These are phyloP conservation scores for Chaetorhynchus papuensis DNA, from an alignment of 2,113 vertebrate genomes.

Conservation along the genomic window DNA sequence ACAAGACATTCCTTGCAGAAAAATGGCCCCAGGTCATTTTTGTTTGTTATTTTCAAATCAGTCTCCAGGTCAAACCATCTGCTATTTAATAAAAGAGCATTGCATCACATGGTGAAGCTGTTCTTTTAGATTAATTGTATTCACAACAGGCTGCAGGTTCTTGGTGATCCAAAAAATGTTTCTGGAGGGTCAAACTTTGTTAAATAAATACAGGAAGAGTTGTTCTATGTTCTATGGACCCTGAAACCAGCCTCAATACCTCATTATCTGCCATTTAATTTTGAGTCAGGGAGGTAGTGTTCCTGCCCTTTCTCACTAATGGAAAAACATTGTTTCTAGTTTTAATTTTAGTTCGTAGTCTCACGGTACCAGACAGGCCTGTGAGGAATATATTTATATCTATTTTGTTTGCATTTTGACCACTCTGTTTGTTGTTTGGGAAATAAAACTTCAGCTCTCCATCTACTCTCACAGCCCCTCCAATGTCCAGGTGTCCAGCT, in stretches of 20 bases:
- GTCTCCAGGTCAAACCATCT: not conserved
- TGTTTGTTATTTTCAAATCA: not conserved
- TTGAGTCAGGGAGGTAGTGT: not conserved
- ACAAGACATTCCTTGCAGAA: not conserved
- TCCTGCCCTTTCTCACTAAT: not conserved
- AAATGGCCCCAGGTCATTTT: not conserved
- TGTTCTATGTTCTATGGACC: not conserved
- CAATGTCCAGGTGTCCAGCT: not conserved
- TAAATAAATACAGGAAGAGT: not conserved
- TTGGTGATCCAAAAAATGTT: not conserved
- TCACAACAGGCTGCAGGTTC: not conserved
- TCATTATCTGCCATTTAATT: not conserved
- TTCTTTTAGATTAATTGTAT: not conserved
- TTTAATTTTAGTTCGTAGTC: not conserved
- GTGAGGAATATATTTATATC: not conserved
- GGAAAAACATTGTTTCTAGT: not conserved
- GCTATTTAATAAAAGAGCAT: not conserved
- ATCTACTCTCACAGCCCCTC: not conserved
- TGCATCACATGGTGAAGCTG: not conserved
- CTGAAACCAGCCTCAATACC: not conserved
- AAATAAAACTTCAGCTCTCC: not conserved
- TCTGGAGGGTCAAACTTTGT: not conserved
- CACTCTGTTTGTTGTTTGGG: not conserved
- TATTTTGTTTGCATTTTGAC: not conserved
- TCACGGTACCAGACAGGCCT: too few relatives aligned